Evolutionary conservation across 53 echinoderm and acorn worm species (phyloP).

Genomic region (Holothuria scabra): DNA sequence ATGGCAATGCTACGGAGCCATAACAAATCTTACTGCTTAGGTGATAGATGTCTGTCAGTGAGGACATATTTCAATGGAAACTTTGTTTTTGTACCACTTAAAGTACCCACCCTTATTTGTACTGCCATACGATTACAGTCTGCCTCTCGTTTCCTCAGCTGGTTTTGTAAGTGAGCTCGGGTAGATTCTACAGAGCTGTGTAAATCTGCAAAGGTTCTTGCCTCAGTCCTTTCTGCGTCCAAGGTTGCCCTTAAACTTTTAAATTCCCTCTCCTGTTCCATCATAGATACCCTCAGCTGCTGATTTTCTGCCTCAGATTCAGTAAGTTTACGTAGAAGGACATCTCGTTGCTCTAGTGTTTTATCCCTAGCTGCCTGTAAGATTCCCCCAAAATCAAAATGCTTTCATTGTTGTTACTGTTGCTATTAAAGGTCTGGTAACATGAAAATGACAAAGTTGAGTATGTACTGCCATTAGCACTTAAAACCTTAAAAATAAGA

Average conservation of each 20-base stretch:
- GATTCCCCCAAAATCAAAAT: too few relatives aligned
- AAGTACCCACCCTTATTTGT: conserved; percentile 71
- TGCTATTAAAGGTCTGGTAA: too few relatives aligned
- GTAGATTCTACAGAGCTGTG: conserved; percentile 80
- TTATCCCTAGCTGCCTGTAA: conserved; percentile 67
- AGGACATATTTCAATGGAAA: too few relatives aligned
- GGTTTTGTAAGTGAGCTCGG: conserved; percentile 92
- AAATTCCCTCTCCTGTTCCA: conserved; percentile 67
- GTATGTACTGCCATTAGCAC: too few relatives aligned
- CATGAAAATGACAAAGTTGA: too few relatives aligned
- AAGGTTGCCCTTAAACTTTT: conserved; percentile 67
- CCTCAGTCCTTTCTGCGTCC: conserved; percentile 73
- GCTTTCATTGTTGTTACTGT: too few relatives aligned
- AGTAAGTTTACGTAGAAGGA: conserved; percentile 89
- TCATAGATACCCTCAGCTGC: conserved; percentile 56
- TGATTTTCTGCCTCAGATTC: conserved; percentile 85
- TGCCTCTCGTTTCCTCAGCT: conserved; percentile 89
- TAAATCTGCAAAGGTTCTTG: conserved; percentile 73
- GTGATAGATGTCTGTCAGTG: too few relatives aligned
- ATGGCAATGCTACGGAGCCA: too few relatives aligned
- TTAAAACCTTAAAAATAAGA: too few relatives aligned
- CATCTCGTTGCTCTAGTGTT: conserved; percentile 83
- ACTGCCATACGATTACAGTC: conserved; percentile 98
- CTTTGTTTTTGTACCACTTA: too few relatives aligned
- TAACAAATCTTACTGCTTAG: too few relatives aligned